These are phyloP conservation scores for Aelia acuminata DNA, from an alignment of 2,888 invertebrate genomes.

Conservation along the genomic window DNA sequence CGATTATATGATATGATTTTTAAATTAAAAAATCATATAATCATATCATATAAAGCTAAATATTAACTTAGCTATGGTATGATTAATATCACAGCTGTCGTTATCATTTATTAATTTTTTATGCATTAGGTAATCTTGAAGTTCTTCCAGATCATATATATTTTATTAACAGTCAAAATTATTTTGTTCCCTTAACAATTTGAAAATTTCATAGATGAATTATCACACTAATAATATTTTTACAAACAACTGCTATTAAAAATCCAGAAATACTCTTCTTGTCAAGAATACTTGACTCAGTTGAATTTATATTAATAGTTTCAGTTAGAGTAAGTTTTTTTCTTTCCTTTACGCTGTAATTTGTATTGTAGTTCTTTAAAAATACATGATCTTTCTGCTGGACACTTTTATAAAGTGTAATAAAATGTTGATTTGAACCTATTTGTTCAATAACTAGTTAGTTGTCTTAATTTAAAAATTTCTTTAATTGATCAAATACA, in stretches of 20 bases:
- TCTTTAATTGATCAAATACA: not conserved
- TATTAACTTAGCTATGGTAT: no score
- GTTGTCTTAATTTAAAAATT: not conserved
- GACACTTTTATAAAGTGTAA: not conserved
- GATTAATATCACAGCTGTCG: not conserved
- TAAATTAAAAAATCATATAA: no score
- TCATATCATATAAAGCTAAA: no score
- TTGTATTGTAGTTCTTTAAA: not conserved
- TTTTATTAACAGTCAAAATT: not conserved
- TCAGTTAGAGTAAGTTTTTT: not conserved
- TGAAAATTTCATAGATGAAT: not conserved
- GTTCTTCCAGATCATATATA: not conserved
- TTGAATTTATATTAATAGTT: not conserved
- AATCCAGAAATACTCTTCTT: no score
- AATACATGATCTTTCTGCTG: not conserved
- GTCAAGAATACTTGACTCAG: not conserved
- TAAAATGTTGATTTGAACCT: not conserved
- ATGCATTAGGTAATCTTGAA: not conserved
- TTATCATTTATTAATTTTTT: not conserved
- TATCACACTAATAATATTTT: not conserved
- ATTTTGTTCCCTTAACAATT: not conserved
- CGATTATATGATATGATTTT: no score
- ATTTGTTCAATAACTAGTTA: not conserved
- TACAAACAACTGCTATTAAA: not conserved
- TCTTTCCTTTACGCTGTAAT: not conserved